A percentile compares a stretch with the other conserved stretches of the same genome.
These are phyloP conservation scores for Dascyllus trimaculatus DNA, from an alignment of 2,113 vertebrate species.

Conservation along the genomic window DNA sequence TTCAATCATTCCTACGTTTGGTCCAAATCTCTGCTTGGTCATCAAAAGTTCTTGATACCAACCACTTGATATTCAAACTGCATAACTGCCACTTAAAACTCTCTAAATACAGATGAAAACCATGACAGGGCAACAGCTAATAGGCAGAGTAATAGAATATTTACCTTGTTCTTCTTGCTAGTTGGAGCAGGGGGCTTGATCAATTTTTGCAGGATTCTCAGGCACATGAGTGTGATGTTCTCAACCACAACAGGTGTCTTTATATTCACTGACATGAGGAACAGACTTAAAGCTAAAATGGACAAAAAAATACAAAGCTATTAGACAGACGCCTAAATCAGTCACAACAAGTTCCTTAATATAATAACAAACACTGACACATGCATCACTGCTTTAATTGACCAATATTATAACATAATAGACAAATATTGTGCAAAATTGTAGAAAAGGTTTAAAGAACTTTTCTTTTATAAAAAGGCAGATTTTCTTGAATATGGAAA, in stretches of 20 bases:
- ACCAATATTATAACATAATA: too few species aligned
- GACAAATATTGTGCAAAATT: too few species aligned
- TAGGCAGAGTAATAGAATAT: background rate
- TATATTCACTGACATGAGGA: conserved; percentile 98
- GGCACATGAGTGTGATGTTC: conserved; percentile 98
- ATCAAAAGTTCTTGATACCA: background rate
- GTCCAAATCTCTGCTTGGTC: background rate
- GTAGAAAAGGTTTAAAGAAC: background rate
- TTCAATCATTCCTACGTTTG: too few species aligned
- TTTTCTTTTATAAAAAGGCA: background rate
- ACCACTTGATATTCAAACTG: background rate
- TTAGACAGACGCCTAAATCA: background rate
- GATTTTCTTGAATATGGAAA: background rate
- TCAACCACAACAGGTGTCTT: conserved; percentile 99
- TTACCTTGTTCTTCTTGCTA: conserved; percentile 99
- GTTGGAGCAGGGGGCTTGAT: conserved; percentile 98
- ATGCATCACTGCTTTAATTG: too few species aligned
- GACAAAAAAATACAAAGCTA: background rate
- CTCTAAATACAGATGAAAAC: background rate
- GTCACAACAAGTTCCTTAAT: background rate
- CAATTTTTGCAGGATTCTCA: conserved; percentile 97
- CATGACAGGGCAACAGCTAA: background rate
- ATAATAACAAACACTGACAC: too few species aligned
- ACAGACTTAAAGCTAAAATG: conserved; percentile 92
- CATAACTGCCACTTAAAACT: background rate